Base-by-base conservation (phyloP, 2,113 vertebrate genomes). In the Podarcis raffonei region DNA sequence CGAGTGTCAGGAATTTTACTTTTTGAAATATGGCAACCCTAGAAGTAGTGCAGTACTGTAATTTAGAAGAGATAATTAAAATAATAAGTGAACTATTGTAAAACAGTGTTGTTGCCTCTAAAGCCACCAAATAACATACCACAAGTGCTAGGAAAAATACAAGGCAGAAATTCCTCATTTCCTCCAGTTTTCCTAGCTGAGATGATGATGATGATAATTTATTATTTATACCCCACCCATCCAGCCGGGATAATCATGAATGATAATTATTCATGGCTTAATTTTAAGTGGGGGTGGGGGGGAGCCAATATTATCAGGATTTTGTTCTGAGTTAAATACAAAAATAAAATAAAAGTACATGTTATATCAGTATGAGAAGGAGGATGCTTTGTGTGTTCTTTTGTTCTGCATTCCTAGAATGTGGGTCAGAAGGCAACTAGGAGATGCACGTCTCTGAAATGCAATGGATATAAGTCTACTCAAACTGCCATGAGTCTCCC, bases 11-110 rank as follows among this genome's bases (percentile, higher is more conserved):
- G 48, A 48, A 11, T 48, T 48, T 48, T 48, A 11, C 48, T 48
- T 48, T 48, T 48, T 48, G 48, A 48, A 48, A 48, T 48, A 48
- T 48, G 48, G 48, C 48, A 48, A 48, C 48, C 48, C 48, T 48
- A 48, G 48, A 62, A 4, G 9, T 69, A 80, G 30, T 7, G 3
- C 80, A 88, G 75, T 42, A 42, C 42, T 42, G 1, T 72, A 88
- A 83, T 86, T 86, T 83, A 85, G 77, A 91, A 91, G 86, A 93
- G 85, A 78, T 57, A 74, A 95, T 95, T 94, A 94, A 92, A 94
- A 95, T 94, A 87, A 91, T 87, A 94, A 93, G 83, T 83, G 85
- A 91, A 89, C 69, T 35, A 92, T 88, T 91, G 65, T 89, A 86
- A 30, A 90, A 30, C 59, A 92, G 89, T 89, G 86, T 2, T 74